Conservation (phyloP, 92 coral and sea anemone genomes). For the Plumapathes pennacea region DNA sequence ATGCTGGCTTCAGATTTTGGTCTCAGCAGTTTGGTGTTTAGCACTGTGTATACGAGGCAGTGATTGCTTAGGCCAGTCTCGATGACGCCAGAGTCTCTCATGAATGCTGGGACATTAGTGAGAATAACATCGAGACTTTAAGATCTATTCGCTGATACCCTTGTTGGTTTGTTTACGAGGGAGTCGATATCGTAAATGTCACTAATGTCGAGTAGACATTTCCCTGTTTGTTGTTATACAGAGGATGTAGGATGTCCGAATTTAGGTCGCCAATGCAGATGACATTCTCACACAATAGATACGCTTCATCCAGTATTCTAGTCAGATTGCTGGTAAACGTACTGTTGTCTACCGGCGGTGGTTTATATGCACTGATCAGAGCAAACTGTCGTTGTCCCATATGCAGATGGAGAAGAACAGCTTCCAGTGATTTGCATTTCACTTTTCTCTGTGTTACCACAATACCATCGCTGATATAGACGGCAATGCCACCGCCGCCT, state of each 20-base stretch:
- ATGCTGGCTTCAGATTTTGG: conserved; percentile 29
- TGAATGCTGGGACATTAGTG: conserved; percentile 36
- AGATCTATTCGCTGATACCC: conserved; percentile 9
- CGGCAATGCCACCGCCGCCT: conserved; percentile 38
- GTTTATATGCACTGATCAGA: conserved; percentile 31
- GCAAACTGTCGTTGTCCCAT: conserved; percentile 32
- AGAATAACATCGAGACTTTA: conserved; percentile 15
- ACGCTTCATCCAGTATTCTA: conserved; percentile 22
- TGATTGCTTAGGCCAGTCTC: conserved; percentile 52
- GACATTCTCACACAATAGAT: conserved; percentile 2
- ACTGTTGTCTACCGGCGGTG: conserved; percentile 21
- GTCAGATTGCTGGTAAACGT: conserved; percentile 27
- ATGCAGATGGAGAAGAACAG: conserved; percentile 4
- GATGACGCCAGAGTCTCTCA: conserved; percentile 27
- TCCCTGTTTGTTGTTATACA: conserved; percentile 22
- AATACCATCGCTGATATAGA: conserved; percentile 20
- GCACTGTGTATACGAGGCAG: conserved; percentile 43
- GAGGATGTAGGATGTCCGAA: conserved; percentile 14
- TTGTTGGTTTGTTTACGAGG: conserved; percentile 11
- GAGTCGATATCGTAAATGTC: conserved; percentile 29
- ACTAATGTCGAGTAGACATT: conserved; percentile 27
- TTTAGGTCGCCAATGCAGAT: conserved; percentile 9
- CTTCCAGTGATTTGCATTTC: conserved; percentile 7
- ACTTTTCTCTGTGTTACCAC: conserved; percentile 8
- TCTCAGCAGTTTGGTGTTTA: conserved; percentile 39